Conservation (phyloP, 2,797 vertebrate species). For the Thalassophryne amazonica region DNA sequence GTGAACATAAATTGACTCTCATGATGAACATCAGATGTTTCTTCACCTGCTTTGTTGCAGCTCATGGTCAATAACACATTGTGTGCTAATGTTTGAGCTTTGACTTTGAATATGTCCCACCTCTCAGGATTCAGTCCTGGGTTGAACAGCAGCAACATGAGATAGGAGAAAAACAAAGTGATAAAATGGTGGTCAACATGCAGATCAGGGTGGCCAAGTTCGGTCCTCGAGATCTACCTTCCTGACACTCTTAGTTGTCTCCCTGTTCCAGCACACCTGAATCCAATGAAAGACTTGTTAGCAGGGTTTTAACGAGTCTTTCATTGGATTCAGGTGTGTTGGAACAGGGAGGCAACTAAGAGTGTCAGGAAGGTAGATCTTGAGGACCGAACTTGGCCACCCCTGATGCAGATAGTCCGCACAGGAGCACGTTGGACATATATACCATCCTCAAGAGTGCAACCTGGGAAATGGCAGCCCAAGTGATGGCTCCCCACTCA, state of each 20-base stretch:
- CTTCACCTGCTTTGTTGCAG: neutral
- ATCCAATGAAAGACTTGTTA: too few species aligned
- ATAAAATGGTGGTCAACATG: conserved; percentile 56
- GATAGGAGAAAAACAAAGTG: conserved; percentile 44
- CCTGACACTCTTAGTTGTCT: too few species aligned
- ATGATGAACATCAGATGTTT: neutral
- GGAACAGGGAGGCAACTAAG: too few species aligned
- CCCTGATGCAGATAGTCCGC: conserved; percentile 73
- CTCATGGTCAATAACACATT: neutral
- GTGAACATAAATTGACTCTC: conserved; percentile 9
- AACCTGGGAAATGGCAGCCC: conserved; percentile 64
- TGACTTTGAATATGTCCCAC: conserved; percentile 43
- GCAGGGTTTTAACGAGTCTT: too few species aligned
- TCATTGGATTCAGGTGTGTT: too few species aligned
- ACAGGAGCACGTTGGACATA: conserved; percentile 74
- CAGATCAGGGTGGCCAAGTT: too few species aligned
- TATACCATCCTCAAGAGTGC: conserved; percentile 40
- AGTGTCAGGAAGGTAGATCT: too few species aligned
- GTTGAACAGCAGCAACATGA: conserved; percentile 31
- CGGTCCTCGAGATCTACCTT: too few species aligned
- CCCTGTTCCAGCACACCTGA: too few species aligned
- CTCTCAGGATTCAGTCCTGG: conserved; percentile 30
- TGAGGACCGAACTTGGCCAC: too few species aligned
- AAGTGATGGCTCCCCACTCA: conserved; percentile 50
- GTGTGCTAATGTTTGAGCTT: neutral